Conservation (phyloP, 2,797 vertebrate species). For the Chelonia mydas region DNA sequence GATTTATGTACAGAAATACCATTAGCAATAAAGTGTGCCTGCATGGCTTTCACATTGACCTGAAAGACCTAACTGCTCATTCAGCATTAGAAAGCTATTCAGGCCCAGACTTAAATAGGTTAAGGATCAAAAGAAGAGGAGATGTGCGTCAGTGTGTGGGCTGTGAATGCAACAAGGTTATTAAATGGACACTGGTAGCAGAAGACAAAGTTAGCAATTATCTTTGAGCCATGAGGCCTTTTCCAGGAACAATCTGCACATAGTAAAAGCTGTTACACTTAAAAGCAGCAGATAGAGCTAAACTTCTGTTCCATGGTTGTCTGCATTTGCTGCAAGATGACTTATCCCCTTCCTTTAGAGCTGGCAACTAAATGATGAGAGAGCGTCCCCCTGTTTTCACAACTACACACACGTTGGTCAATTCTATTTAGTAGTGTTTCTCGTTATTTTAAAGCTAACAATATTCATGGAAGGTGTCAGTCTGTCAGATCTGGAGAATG, state of each 20-base stretch:
- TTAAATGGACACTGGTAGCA: slow-evolving; percentile 61
- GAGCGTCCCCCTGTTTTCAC: background rate
- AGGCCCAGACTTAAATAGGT: slow-evolving; percentile 34
- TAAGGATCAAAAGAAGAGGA: slow-evolving; percentile 61
- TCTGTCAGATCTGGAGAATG: background rate
- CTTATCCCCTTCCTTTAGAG: background rate
- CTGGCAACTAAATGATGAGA: background rate
- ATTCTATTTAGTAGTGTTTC: background rate
- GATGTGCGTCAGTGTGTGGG: slow-evolving; percentile 67
- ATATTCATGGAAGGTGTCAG: background rate
- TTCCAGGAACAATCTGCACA: slow-evolving; percentile 59
- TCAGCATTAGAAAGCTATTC: slow-evolving; percentile 50
- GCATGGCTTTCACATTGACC: slow-evolving; percentile 56
- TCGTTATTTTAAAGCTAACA: background rate
- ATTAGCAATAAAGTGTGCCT: slow-evolving; percentile 43
- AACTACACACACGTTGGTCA: background rate
- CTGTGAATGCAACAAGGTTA: slow-evolving; percentile 60
- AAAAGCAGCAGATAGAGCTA: slow-evolving; percentile 51
- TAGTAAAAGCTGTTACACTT: slow-evolving; percentile 67
- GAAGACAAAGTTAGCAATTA: slow-evolving; percentile 74
- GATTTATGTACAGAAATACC: slow-evolving; percentile 22
- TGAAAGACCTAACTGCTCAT: slow-evolving; percentile 40
- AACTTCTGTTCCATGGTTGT: background rate
- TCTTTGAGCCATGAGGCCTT: slow-evolving; percentile 7
- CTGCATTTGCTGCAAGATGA: background rate